Conservation (phyloP, 2,888 invertebrate species). For the Holacanthella duospinosa region DNA sequence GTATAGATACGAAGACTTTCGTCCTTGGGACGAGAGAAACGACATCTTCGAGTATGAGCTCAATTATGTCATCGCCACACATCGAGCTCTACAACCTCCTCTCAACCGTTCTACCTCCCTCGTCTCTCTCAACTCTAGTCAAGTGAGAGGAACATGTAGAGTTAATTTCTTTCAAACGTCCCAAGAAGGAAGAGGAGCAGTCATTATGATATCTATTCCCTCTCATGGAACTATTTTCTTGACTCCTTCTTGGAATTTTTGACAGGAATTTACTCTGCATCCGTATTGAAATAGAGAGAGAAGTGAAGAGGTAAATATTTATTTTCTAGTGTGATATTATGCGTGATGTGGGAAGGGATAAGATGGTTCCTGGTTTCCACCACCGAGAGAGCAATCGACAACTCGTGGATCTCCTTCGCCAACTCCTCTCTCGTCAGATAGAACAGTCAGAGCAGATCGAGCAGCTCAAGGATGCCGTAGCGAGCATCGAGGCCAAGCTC, state of each 20-base stretch:
- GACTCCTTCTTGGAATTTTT: too few species aligned
- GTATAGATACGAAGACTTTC: slow-evolving; percentile 64
- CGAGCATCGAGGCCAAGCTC: slow-evolving; percentile 33
- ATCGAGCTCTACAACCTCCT: slow-evolving; percentile 63
- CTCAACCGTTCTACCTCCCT: slow-evolving; percentile 62
- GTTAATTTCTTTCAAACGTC: not conserved
- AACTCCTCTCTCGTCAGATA: slow-evolving; percentile 36
- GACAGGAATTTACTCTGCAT: too few species aligned
- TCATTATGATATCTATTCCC: too few species aligned
- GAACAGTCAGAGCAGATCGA: slow-evolving; percentile 38
- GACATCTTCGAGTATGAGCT: slow-evolving; percentile 79
- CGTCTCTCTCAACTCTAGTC: slow-evolving; percentile 50
- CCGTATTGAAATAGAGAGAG: too few species aligned
- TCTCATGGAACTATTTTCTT: too few species aligned
- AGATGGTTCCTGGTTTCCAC: slow-evolving; percentile 36
- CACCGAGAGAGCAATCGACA: slow-evolving; percentile 37
- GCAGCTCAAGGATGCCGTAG: slow-evolving; percentile 31
- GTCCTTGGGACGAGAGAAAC: slow-evolving; percentile 80
- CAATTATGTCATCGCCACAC: slow-evolving; percentile 65
- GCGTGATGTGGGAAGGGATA: slow-evolving; percentile 24
- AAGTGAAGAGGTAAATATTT: not conserved
- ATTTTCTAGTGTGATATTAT: slow-evolving; percentile 23
- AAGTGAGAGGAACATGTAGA: not conserved
- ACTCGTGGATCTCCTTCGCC: slow-evolving; percentile 35
- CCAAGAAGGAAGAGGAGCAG: too few species aligned